Evolutionary conservation across 2,888 invertebrate genomes (phyloP).

Genomic region (Galerucella pusilla): DNA sequence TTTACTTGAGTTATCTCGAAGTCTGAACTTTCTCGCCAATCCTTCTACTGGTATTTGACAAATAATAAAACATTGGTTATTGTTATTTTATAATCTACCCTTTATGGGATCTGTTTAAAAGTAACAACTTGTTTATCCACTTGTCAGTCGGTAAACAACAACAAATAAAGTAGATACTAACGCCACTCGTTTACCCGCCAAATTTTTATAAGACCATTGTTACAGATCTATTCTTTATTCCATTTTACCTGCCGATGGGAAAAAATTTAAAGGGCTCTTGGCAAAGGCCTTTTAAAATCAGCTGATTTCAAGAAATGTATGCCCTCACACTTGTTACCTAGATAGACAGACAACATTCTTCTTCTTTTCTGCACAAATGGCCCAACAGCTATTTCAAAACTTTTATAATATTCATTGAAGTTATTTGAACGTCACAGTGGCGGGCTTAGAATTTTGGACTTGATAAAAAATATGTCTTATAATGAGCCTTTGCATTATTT

Average conservation of each 20-base stretch:
- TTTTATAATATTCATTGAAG: neutral
- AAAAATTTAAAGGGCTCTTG: constrained; percentile 41
- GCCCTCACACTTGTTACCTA: constrained; percentile 6
- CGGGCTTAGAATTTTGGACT: neutral
- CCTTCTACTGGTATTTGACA: neutral
- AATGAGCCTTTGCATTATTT: no score
- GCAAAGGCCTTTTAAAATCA: constrained; percentile 39
- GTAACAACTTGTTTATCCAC: neutral
- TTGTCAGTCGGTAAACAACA: neutral
- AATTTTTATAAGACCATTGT: constrained; percentile 2
- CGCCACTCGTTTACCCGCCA: constrained; percentile 12
- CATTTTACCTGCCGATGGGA: constrained; percentile 38
- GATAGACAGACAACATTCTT: neutral
- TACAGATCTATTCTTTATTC: neutral
- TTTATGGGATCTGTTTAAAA: neutral
- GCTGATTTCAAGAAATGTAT: constrained; percentile 38
- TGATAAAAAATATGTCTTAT: neutral
- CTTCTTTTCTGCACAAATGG: constrained; percentile 1
- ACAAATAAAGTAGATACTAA: constrained; percentile 7
- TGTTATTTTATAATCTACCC: neutral
- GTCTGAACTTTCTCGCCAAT: neutral
- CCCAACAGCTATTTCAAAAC: neutral
- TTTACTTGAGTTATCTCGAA: neutral
- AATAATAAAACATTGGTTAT: neutral
- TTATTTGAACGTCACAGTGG: constrained; percentile 1